Evolutionary conservation across 2,888 invertebrate species (phyloP).

Genomic region (Diadegma fenestrale): DNA sequence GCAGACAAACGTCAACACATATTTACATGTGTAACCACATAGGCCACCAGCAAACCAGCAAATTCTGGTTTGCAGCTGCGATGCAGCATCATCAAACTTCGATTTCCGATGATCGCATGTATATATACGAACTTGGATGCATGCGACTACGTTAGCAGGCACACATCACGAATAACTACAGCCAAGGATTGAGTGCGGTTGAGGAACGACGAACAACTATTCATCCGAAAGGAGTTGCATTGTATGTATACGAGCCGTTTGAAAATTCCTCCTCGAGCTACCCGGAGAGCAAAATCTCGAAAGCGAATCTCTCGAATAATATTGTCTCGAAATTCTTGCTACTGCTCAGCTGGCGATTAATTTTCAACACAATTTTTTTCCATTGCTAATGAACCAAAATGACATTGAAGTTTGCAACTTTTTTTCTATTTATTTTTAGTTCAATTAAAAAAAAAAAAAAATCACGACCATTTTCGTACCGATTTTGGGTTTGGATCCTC

Average conservation of each 20-base stretch:
- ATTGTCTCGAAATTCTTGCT: background rate
- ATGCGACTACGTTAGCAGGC: background rate
- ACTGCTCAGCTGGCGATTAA: too few species aligned
- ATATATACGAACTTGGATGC: background rate
- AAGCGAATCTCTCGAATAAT: background rate
- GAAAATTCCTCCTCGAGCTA: background rate
- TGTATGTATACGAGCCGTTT: background rate
- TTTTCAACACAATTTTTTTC: too few species aligned
- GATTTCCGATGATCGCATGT: conserved; percentile 50
- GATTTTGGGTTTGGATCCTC: too few species aligned
- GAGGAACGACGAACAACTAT: conserved; percentile 11
- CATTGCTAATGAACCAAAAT: too few species aligned
- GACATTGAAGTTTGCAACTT: too few species aligned
- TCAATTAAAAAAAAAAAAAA: too few species aligned
- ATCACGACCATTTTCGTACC: too few species aligned
- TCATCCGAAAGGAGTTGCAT: background rate
- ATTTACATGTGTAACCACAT: conserved; percentile 22
- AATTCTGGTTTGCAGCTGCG: conserved; percentile 40
- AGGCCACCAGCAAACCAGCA: conserved; percentile 30
- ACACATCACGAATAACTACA: background rate
- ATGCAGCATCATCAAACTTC: conserved; percentile 37
- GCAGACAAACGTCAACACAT: background rate
- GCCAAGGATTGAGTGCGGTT: background rate
- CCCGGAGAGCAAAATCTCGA: background rate
- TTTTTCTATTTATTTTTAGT: too few species aligned